Percentiles rank a stretch among this genome's conserved stretches.
Conservation (phyloP, 1,140 invertebrate species). For the Drosophila persimilis region DNA sequence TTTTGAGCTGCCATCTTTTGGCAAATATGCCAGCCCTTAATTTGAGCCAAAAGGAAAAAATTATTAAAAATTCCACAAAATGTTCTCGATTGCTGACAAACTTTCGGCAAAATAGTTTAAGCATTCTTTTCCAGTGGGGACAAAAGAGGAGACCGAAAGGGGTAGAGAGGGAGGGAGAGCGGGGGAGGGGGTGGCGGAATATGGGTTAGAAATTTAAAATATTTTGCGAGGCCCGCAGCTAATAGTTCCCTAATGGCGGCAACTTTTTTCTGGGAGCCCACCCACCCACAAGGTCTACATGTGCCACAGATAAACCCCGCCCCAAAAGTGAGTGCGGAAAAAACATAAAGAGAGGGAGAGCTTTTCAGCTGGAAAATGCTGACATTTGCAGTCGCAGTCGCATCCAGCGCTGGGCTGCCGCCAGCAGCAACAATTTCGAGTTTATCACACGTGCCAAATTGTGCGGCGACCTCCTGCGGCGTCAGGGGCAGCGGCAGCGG, state of each 20-base stretch:
- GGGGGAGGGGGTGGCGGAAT: not conserved
- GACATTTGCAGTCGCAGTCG: slow-evolving; percentile 38
- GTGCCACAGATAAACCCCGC: slow-evolving; percentile 57
- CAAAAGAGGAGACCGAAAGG: not conserved
- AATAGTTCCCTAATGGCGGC: slow-evolving; percentile 68
- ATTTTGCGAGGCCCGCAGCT: slow-evolving; percentile 46
- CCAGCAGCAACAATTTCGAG: slow-evolving; percentile 70
- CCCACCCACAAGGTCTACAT: slow-evolving; percentile 68
- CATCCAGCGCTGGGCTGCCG: slow-evolving; percentile 36
- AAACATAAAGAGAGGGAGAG: slow-evolving; percentile 40
- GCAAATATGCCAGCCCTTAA: slow-evolving; percentile 1
- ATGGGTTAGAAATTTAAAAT: slow-evolving; percentile 35
- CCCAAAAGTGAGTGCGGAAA: not conserved
- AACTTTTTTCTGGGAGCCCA: slow-evolving; percentile 44
- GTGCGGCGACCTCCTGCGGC: slow-evolving; percentile 68
- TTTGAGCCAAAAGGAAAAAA: not conserved
- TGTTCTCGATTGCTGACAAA: slow-evolving; percentile 10
- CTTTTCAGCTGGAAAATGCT: slow-evolving; percentile 38
- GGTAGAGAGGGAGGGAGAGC: no score
- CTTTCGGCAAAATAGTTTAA: slow-evolving; percentile 27
- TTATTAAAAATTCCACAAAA: slow-evolving; percentile 5
- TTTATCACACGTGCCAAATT: slow-evolving; percentile 81
- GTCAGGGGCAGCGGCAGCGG: slow-evolving; percentile 38
- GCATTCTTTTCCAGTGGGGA: slow-evolving; percentile 7
- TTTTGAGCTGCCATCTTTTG: slow-evolving; percentile 3